A percentile compares a stretch with the other conserved stretches of the same genome.
These are phyloP conservation scores for Pogonocherus hispidulus DNA, from an alignment of 2,888 invertebrate species.

Conservation along the genomic window DNA sequence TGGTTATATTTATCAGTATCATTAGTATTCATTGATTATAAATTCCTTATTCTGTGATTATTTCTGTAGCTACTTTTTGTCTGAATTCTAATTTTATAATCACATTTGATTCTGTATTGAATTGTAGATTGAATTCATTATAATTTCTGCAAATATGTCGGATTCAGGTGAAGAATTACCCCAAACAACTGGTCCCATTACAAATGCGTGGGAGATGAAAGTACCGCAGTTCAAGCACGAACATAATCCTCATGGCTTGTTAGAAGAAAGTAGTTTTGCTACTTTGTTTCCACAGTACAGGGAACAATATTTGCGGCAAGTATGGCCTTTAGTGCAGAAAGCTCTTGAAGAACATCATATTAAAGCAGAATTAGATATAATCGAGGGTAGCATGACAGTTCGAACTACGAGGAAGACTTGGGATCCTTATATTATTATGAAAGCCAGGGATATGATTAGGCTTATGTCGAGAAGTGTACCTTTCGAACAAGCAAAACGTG, in stretches of 20 bases:
- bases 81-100: too few relatives aligned
- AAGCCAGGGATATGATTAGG: constrained; percentile 96
- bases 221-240: constrained; percentile 89
- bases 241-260: constrained; percentile 89
- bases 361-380: constrained; percentile 89
- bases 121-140: too few relatives aligned
- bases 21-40: too few relatives aligned
- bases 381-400: constrained; percentile 96
- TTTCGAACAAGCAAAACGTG: constrained; percentile 92
- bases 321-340: constrained; percentile 95
- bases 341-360: constrained; percentile 83
- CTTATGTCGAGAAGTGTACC: constrained; percentile 96
- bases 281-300: constrained; percentile 97
- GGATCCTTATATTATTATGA: constrained; percentile 98
- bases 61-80: too few relatives aligned
- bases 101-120: too few relatives aligned
- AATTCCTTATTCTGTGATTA: too few relatives aligned
- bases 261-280: constrained; percentile 96
- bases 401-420: constrained; percentile 96
- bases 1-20: too few relatives aligned
- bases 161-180: constrained; percentile 29
- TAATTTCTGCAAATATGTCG: constrained; percentile 16
- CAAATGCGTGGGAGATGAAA: constrained; percentile 89
- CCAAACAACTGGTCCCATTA: constrained; percentile 74
- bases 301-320: constrained; percentile 94